Evolutionary conservation across 1,140 invertebrate genomes (phyloP), one percentile per base, ranked within the genome.

Genomic region (Drosophila takahashii): DNA sequence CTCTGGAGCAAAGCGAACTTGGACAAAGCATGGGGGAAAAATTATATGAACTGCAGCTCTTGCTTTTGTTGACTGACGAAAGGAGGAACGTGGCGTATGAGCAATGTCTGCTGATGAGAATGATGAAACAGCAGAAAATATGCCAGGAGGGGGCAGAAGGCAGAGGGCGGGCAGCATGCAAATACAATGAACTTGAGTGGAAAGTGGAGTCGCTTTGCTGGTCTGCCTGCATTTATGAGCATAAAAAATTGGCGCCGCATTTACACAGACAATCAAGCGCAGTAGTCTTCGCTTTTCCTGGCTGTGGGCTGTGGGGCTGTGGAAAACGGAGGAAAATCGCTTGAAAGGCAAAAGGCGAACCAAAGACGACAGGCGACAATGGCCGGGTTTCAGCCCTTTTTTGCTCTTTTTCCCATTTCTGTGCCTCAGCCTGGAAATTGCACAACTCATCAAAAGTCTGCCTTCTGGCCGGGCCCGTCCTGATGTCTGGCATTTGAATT

Each of bases 41-140:
- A 61, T 62, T 53, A 74, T 56, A 64, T 77, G 70, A 89, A 87
- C 74, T 87, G 69, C 56, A 66, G 56, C 61, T 72, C 42, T 65
- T 53, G 75, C 79, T 71, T 84, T 89, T 87, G 83, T 87, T 72
- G 74, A 67, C 52, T 72, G 61, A 66, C 62, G 64, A 67, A 48
- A 45, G 34, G 67, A 39, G 13, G 61, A 90, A 89, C 77, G 77
- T 89, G 79, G 84, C 84, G 84, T 89, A 89, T 89, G 84, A 84
- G 84, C 79, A 89, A 89, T 89, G 84, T 84, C 77, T 87, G 84
- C 67, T 89, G 84, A 65, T 87, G 84, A 87, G 87, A 77, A 87
- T 89, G 84, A 89, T 87, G 84, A 87, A 87, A 87, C 84, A 87
- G 84, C 84, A 87, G 81, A 87, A 87, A 89, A 86, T 81, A 67